Conservation (phyloP, 2,797 vertebrate genomes). For the Mus spretus region DNA sequence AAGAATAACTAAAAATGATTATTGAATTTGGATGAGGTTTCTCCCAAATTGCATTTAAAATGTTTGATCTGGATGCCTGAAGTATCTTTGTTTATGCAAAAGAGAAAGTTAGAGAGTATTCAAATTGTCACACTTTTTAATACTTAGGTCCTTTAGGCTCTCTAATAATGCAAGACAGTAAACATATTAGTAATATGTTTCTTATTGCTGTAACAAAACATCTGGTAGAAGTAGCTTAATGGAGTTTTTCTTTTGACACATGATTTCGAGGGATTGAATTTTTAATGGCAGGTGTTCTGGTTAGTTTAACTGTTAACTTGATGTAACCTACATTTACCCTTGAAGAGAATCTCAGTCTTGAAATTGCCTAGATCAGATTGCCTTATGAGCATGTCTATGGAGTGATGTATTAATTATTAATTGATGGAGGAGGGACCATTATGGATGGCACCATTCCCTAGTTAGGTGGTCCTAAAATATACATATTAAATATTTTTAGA, state of each 20-base stretch:
- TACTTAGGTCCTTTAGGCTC: background rate
- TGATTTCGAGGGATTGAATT: background rate
- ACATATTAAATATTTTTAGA: background rate
- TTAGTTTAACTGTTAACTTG: background rate
- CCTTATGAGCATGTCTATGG: background rate
- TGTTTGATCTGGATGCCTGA: background rate
- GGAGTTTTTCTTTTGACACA: background rate
- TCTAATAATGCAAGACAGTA: background rate
- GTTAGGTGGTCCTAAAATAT: background rate
- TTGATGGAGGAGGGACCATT: background rate
- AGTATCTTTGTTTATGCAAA: constrained; percentile 3
- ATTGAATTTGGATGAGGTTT: background rate
- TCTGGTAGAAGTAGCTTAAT: background rate
- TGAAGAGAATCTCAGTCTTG: background rate
- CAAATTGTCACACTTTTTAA: background rate
- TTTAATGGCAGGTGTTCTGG: background rate
- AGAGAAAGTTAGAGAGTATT: background rate
- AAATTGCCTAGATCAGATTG: background rate
- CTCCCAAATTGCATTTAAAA: constrained; percentile 3
- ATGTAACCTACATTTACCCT: background rate
- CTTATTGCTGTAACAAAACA: background rate
- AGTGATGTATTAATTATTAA: background rate
- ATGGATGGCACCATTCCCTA: background rate
- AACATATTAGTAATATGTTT: background rate
- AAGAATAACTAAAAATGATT: background rate